These are phyloP conservation scores for Tragelaphus buxtoni DNA, from an alignment of 2,113 vertebrate genomes.

Conservation along the genomic window DNA sequence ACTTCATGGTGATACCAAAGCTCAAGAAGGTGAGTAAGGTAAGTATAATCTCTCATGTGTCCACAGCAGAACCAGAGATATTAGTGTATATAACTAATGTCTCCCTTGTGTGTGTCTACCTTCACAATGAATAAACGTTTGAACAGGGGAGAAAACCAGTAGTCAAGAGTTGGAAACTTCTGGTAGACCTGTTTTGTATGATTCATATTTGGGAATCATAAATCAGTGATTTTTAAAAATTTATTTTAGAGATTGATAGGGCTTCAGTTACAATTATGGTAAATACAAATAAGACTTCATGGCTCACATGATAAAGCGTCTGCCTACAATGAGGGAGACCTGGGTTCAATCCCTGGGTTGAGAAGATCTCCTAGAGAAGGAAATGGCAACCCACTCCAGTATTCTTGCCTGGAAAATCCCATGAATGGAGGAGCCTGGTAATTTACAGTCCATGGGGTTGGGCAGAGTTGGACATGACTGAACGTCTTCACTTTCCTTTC, in stretches of 20 bases:
- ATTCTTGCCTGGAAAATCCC: not conserved
- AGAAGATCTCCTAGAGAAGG: not conserved
- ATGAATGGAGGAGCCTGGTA: not conserved
- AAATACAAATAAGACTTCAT: not conserved
- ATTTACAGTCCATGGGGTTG: accelerated
- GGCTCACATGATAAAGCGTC: not conserved
- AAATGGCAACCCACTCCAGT: not conserved
- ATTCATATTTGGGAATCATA: not conserved
- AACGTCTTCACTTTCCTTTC: not conserved
- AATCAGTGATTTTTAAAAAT: not conserved
- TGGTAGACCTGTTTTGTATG: not conserved
- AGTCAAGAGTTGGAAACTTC: not conserved
- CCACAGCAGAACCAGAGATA: not conserved
- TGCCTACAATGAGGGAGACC: not conserved
- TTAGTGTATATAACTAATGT: too few species aligned
- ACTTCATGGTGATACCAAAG: not conserved
- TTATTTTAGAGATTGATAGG: not conserved
- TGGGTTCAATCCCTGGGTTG: not conserved
- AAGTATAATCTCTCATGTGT: not conserved
- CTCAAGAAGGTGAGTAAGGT: not conserved
- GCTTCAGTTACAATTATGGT: not conserved
- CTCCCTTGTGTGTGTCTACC: accelerated
- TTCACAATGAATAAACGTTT: not conserved
- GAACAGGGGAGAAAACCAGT: not conserved
- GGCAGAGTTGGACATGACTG: not conserved